Conservation (phyloP, 2,797 vertebrate genomes). For the Rhinoraja longicauda region DNA sequence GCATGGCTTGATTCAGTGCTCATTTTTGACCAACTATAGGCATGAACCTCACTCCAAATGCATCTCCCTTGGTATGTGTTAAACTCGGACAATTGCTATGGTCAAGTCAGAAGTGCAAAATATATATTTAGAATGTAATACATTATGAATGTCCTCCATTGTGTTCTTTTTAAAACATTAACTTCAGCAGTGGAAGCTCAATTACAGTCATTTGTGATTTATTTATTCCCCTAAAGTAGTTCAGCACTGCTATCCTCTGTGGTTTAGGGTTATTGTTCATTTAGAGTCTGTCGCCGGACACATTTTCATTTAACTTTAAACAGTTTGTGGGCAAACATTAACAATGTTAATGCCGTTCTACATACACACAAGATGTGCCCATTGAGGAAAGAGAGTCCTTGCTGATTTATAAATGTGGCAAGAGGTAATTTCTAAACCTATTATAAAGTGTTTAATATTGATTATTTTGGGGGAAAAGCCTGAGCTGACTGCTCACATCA, state of each 20-base stretch:
- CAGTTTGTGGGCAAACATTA: slow-evolving; percentile 29
- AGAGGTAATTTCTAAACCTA: slow-evolving; percentile 15
- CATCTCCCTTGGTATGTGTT: not conserved
- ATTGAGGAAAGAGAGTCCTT: not conserved
- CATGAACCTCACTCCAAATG: not conserved
- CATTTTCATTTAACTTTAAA: slow-evolving; percentile 24
- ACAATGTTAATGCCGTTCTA: not conserved
- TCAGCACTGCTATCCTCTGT: not conserved
- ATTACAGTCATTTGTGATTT: not conserved
- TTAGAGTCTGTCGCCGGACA: not conserved
- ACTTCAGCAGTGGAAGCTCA: not conserved
- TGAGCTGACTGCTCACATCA: not conserved
- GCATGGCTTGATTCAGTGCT: no score
- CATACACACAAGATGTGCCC: slow-evolving; percentile 5
- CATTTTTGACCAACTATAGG: not conserved
- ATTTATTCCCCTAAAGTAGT: not conserved
- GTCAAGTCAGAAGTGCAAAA: no score
- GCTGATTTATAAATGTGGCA: slow-evolving; percentile 15
- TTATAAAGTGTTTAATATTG: slow-evolving; percentile 27
- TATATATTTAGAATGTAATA: not conserved
- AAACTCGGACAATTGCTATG: not conserved
- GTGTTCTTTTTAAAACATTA: not conserved
- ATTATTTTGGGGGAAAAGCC: not conserved
- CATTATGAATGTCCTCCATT: not conserved
- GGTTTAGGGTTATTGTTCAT: not conserved